Percentiles rank a stretch among this genome's conserved stretches.
Conservation (phyloP, 2,797 vertebrate species). For the Carcharodon carcharias region DNA sequence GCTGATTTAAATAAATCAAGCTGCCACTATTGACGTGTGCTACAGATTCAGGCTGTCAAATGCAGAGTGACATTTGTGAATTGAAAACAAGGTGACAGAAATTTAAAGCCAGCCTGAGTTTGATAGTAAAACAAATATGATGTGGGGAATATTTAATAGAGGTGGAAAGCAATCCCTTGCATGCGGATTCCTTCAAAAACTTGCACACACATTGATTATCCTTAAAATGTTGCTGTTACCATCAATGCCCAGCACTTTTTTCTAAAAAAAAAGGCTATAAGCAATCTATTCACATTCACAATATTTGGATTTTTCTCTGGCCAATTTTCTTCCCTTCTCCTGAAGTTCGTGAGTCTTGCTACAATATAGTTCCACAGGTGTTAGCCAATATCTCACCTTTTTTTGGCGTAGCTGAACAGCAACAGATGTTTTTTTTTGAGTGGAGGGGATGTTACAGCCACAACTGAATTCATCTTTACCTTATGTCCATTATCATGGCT, state of each 20-base stretch:
- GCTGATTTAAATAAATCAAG: not conserved
- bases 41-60: not conserved
- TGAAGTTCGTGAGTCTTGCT: not conserved
- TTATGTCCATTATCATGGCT: not conserved
- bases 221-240: not conserved
- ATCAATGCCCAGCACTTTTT: not conserved
- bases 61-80: not conserved
- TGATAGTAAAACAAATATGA: not conserved
- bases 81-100: not conserved
- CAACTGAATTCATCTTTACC: not conserved
- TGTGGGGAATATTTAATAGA: not conserved
- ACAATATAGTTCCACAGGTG: not conserved
- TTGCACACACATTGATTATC: not conserved
- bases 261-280: not conserved
- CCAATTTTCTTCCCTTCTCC: not conserved
- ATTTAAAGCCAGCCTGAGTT: not conserved
- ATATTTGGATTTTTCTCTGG: not conserved
- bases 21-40: not conserved
- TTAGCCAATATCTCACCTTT: not conserved
- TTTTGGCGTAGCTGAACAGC: not conserved
- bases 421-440: not conserved
- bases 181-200: not conserved
- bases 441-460: not conserved
- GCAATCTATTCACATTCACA: not conserved
- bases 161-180: not conserved